phyloP scores from a whole-genome alignment of 2,113 vertebrate species.

The Platanista minor region DNA sequence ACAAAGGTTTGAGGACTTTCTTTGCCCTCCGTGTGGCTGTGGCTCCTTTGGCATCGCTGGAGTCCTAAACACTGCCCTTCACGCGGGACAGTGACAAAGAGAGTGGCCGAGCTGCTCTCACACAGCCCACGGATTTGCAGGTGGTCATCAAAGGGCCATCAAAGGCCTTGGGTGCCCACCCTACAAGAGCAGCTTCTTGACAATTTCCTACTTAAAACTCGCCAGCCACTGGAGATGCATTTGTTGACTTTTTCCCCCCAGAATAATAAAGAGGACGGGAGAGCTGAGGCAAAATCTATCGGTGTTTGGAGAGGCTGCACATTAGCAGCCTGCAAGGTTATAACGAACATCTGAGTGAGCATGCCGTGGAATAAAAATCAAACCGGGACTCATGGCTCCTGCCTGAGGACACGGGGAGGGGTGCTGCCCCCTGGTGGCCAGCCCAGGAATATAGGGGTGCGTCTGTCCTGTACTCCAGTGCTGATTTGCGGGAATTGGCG shows the following conservation, averaged over 20 bases:
- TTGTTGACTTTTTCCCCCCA: not conserved
- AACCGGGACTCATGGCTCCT: not conserved
- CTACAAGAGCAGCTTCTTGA: not conserved
- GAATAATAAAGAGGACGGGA: not conserved
- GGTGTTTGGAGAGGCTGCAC: constrained; percentile 61
- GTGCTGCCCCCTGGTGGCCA: constrained; percentile 72
- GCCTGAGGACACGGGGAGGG: not conserved
- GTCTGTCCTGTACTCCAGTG: accelerated
- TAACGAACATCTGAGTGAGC: constrained; percentile 53
- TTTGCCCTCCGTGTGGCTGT: accelerated
- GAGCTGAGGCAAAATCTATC: not conserved
- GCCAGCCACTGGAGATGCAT: not conserved
- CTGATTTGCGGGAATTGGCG: not conserved
- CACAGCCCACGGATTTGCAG: not conserved
- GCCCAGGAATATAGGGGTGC: accelerated
- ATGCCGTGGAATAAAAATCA: constrained; percentile 39
- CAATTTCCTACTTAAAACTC: not conserved
- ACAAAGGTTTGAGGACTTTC: too few relatives aligned
- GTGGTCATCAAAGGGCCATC: too few relatives aligned
- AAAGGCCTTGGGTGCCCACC: not conserved
- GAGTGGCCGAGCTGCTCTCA: accelerated
- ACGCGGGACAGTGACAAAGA: accelerated
- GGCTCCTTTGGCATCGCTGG: not conserved
- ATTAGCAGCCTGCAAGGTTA: constrained; percentile 40
- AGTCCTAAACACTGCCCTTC: not conserved